Evolutionary conservation across 92 coral and sea anemone species (phyloP), one percentile per base, ranked within the genome.

Genomic region (Umimayanthus chanpuru): DNA sequence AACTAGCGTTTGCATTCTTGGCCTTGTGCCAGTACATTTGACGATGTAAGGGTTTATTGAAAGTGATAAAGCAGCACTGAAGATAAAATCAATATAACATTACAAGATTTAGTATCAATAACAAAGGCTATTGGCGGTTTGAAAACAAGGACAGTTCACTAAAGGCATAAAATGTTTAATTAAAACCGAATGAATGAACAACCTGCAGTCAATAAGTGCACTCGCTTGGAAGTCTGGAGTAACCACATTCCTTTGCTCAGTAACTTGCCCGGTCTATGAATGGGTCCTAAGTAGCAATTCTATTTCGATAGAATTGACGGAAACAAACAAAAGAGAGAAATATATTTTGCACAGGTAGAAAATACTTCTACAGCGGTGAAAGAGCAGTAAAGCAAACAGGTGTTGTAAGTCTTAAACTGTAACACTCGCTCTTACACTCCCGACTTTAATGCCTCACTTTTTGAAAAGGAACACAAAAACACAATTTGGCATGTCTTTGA

Each of bases 211-310:
- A 20, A 5, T 61, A 20, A 61, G 68, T 61, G 9, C 58, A 9
- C 76, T 26, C 76, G 20, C 38, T 72, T 28, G 76, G 76, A 32
- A 72, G 40, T 29, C 40, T 9, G 40, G 76, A 32, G 21, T 28
- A 72, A 72, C 16, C 76, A 72, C 76, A 72, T 72, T 72, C 76
- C 76, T 72, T 72, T 15, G 76, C 76, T 72, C 76, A 29, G 76
- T 26, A 72, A 72, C 40, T 72, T 32, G 76, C 4, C 76, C 30
- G 40, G 9, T 15, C 41, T 29, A 72, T 72, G 29, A 18, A 72
- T 26, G 5, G 40, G 18, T 72, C 21, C 76, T 72, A 72, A 72
- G 41, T 9, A 28, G 76, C 76, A 26, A 32, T 28, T 29, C 76
- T 72, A 29, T 72, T 72, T 29, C 76, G 76, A 72, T 28, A 29